Conservation (phyloP, 2,797 vertebrate genomes). For the Avahi laniger region DNA sequence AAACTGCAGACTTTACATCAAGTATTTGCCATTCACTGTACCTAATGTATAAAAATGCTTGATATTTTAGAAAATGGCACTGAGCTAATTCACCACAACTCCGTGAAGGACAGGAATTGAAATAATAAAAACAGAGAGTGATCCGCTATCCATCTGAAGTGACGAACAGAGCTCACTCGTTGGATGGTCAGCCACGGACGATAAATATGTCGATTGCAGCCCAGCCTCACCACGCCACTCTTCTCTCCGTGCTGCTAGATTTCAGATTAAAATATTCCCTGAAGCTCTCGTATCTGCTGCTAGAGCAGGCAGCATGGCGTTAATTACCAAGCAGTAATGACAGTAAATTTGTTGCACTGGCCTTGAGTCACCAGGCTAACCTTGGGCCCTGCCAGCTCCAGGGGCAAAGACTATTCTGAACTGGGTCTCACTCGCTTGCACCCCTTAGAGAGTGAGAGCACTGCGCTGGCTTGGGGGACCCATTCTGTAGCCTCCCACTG, state of each 20-base stretch:
- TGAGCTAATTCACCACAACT: slow-evolving; percentile 80
- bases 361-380: slow-evolving; percentile 52
- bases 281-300: slow-evolving; percentile 62
- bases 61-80: slow-evolving; percentile 84
- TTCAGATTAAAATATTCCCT: slow-evolving; percentile 72
- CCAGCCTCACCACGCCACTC: slow-evolving; percentile 30
- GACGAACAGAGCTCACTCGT: slow-evolving; percentile 65
- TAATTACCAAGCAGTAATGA: slow-evolving; percentile 72
- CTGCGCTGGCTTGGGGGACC: not conserved
- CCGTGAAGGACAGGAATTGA: slow-evolving; percentile 75
- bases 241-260: slow-evolving; percentile 56
- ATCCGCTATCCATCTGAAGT: slow-evolving; percentile 78
- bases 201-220: slow-evolving; percentile 67
- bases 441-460: not conserved
- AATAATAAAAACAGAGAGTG: slow-evolving; percentile 78
- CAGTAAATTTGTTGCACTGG: slow-evolving; percentile 51
- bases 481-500: not conserved
- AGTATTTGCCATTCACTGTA: slow-evolving; percentile 86
- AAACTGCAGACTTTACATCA: slow-evolving; percentile 90
- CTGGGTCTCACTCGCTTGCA: too few relatives aligned
- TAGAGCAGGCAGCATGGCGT: slow-evolving; percentile 62
- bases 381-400: slow-evolving; percentile 21
- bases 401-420: not conserved
- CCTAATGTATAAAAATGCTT: slow-evolving; percentile 88
- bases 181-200: slow-evolving; percentile 76